Conservation (phyloP, 2,888 invertebrate genomes). For the Calameuta filiformis region DNA sequence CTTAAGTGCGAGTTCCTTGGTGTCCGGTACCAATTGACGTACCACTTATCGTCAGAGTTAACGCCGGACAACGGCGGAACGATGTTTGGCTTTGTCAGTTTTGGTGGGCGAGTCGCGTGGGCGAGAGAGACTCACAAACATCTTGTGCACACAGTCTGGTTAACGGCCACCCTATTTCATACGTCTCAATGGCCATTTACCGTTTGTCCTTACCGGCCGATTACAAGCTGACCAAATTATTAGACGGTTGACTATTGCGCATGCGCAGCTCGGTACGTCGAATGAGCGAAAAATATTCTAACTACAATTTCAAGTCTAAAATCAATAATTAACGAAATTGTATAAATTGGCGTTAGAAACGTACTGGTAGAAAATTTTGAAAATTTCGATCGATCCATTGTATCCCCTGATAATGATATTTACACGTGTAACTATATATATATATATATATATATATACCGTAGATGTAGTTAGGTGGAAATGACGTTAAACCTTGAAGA, state of each 20-base stretch:
- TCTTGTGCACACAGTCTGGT: conserved; percentile 39
- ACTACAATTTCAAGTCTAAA: accelerated
- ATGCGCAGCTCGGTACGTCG: neutral
- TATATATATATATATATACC: neutral
- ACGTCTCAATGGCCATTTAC: neutral
- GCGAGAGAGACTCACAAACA: conserved; percentile 34
- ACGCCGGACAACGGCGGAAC: conserved; percentile 27
- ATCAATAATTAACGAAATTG: accelerated
- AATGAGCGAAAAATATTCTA: neutral
- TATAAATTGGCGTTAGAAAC: neutral
- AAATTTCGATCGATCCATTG: neutral
- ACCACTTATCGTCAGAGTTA: conserved; percentile 42
- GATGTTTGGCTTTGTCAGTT: conserved; percentile 21
- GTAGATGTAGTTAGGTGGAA: neutral
- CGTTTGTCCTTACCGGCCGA: neutral
- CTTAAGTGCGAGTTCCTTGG: conserved; percentile 19
- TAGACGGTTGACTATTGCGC: neutral
- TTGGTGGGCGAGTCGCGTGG: conserved; percentile 43
- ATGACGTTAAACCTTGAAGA: neutral
- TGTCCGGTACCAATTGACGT: conserved; percentile 41
- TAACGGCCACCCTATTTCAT: conserved; percentile 4
- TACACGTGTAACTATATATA: neutral
- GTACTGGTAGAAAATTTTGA: neutral
- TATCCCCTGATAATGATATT: neutral
- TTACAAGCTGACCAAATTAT: neutral